Conservation (phyloP, 2,113 vertebrate genomes). For the Benitochromis conjunctus region DNA sequence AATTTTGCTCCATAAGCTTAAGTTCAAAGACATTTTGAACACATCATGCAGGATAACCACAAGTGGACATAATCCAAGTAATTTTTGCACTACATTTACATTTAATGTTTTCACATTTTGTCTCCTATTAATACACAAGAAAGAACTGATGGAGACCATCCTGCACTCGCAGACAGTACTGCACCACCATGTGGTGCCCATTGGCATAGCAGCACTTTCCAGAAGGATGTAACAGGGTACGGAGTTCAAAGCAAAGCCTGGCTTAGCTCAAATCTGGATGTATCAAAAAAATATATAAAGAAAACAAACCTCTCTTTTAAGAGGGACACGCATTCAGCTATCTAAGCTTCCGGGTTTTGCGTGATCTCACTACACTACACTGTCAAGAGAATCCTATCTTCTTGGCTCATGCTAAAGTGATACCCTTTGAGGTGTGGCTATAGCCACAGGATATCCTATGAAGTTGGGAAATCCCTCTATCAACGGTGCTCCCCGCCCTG, state of each 20-base stretch:
- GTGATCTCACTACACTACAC: slow-evolving; percentile 42
- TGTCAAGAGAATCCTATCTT: slow-evolving; percentile 66
- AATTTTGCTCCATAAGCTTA: neutral
- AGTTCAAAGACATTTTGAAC: slow-evolving; percentile 19
- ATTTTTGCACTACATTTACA: slow-evolving; percentile 35
- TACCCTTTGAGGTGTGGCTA: slow-evolving; percentile 68
- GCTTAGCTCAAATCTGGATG: slow-evolving; percentile 35
- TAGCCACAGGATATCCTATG: slow-evolving; percentile 72
- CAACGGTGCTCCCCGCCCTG: slow-evolving; percentile 57
- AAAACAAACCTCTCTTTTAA: slow-evolving; percentile 37
- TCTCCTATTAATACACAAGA: slow-evolving; percentile 64
- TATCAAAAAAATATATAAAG: slow-evolving; percentile 46
- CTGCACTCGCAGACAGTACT: slow-evolving; percentile 26
- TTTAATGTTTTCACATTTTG: slow-evolving; percentile 51
- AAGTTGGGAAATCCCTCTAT: slow-evolving; percentile 73
- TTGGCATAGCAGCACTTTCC: neutral
- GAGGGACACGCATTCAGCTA: slow-evolving; percentile 16
- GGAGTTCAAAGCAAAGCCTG: slow-evolving; percentile 1
- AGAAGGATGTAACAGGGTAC: neutral
- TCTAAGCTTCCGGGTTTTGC: slow-evolving; percentile 38
- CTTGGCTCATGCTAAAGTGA: slow-evolving; percentile 60
- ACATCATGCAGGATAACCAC: slow-evolving; percentile 36
- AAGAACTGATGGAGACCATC: slow-evolving; percentile 37
- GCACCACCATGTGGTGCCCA: slow-evolving; percentile 55
- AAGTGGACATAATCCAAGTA: slow-evolving; percentile 25